Evolutionary conservation across 2,888 invertebrate genomes (phyloP).

Genomic region (Electrophaes corylata): DNA sequence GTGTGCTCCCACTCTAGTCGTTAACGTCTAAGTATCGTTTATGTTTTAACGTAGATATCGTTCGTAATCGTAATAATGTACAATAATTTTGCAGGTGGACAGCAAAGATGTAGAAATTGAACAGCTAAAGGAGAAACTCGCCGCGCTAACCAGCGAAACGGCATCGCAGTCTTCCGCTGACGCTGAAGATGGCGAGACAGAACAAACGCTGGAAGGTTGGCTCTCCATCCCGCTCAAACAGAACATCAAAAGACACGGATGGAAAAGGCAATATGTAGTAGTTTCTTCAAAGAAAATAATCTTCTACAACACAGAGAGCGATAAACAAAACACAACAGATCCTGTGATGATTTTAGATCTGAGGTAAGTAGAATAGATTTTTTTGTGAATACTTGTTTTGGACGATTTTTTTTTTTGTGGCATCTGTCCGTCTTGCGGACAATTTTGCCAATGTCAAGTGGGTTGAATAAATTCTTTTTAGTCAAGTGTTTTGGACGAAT

Average conservation of each 20-base stretch:
- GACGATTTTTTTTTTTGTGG: no score
- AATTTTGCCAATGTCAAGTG: no score
- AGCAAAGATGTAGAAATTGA: constrained; percentile 98
- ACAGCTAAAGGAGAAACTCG: constrained; percentile 93
- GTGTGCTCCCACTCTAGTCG: no score
- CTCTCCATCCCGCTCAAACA: constrained; percentile 97
- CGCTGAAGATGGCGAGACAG: constrained; percentile 91
- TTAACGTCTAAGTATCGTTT: no score
- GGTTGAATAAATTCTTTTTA: no score
- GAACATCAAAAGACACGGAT: constrained; percentile 97
- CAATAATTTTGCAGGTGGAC: constrained; percentile 88
- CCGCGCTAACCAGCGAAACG: constrained; percentile 92
- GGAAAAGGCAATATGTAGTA: constrained; percentile 98
- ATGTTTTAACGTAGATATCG: no score
- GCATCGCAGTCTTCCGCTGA: constrained; percentile 96
- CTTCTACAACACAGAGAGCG: constrained; percentile 97
- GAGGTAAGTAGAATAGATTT: no score
- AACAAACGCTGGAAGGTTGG: constrained; percentile 96
- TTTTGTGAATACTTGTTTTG: neutral
- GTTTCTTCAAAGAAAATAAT: constrained; percentile 98
- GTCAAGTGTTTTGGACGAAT: no score
- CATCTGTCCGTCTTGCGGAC: no score
- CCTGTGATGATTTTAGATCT: constrained; percentile 97
- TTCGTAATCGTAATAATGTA: no score
- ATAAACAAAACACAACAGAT: constrained; percentile 96